Conservation (phyloP, 2,888 invertebrate species). For the Pseudococcus longispinus region DNA sequence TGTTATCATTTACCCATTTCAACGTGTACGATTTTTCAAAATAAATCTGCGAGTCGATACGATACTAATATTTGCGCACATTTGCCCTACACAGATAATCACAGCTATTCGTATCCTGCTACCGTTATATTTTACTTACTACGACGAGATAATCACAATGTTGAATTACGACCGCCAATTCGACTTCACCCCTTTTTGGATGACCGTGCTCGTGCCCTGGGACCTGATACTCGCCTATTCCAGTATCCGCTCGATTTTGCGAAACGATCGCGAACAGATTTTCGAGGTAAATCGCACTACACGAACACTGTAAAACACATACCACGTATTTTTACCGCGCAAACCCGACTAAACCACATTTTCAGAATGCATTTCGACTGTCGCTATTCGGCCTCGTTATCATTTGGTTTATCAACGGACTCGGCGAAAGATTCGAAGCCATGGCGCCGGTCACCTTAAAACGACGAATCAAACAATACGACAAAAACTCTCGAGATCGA, state of each 20-base stretch:
- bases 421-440: constrained; percentile 45
- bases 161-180: constrained; percentile 49
- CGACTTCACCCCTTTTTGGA: constrained; percentile 52
- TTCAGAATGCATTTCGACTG: constrained; percentile 47
- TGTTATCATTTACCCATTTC: too few relatives aligned
- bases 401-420: constrained; percentile 50
- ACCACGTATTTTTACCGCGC: not conserved
- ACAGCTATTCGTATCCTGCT: constrained; percentile 22
- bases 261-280: constrained; percentile 53
- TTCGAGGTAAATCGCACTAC: constrained; percentile 35
- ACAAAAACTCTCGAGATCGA: constrained; percentile 28
- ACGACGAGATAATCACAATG: not conserved
- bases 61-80: not conserved
- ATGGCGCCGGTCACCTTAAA: constrained; percentile 42
- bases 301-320: not conserved
- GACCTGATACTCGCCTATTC: constrained; percentile 46
- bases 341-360: not conserved
- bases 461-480: constrained; percentile 51
- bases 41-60: not conserved
- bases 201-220: constrained; percentile 45
- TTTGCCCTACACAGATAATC: not conserved
- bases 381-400: constrained; percentile 48
- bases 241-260: constrained; percentile 46
- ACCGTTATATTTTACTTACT: constrained; percentile 35
- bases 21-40: not conserved